Evolutionary conservation across 2,113 vertebrate species (phyloP), one percentile per base, ranked within the genome.

Genomic region (Catagonus wagneri): DNA sequence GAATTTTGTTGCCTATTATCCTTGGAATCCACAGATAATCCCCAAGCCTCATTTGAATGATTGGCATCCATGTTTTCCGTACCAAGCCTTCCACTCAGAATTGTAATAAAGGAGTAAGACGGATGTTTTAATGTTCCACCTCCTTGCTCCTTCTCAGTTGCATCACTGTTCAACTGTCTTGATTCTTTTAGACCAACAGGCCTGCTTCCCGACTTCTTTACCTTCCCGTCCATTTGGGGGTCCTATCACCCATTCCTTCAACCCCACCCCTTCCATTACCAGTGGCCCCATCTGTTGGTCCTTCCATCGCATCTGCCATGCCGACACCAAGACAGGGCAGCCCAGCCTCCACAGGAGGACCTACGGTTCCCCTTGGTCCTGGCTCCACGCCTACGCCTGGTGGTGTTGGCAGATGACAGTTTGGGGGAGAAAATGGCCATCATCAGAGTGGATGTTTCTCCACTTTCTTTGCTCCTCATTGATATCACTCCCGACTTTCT

Each of bases 1-100:
- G 85, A 93, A 84, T 93, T 92, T 95, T 69, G 84, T 90, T 74
- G 29, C 65, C 79, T 79, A 94, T 88, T 97, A 92, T 90, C 92
- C 69, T 96, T 90, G 81, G 96, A 95, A 88, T 80, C 72, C 54
- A 60, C 36, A 90, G 83, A 83, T 88, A 85, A 95, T 97, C 66
- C 61, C 44, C 36, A 81, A 68, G n/a, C 27, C 39, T 94, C 61
- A 80, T 65, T 66, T 93, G 44, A 94, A 32, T 63, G 34, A 92
- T 84, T 90, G 71, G 13, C 72, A 81, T 34, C 63, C 25, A 36
- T 93, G 36, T 86, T 83, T 95, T 94, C 71, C 68, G n/a, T 60
- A 90, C 15, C 52, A 69, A 89, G 19, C 36, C 39, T 87, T 79
- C 52, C 72, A 79, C 29, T 36, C 22, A 87, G 79, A 96, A 93